These are phyloP conservation scores for Trissolcus basalis DNA, from an alignment of 1,140 invertebrate genomes.

Conservation along the genomic window DNA sequence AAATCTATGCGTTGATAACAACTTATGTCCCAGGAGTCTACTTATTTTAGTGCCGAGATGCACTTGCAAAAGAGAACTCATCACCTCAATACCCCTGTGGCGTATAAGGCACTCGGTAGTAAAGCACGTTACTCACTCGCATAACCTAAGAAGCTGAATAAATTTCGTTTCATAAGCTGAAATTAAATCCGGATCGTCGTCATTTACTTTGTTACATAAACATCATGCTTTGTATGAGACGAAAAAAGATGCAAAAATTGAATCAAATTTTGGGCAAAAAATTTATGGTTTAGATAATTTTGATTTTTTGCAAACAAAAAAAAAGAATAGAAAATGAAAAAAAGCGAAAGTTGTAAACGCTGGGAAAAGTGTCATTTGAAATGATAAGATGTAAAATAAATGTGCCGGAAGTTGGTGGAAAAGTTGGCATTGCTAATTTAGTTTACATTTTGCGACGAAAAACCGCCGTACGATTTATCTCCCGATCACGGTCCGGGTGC, in stretches of 20 bases:
- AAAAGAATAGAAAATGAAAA: too few relatives aligned
- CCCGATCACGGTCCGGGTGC: slow-evolving; percentile 17
- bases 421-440: slow-evolving; percentile 34
- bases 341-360: too few relatives aligned
- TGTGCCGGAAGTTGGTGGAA: slow-evolving; percentile 16
- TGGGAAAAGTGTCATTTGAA: too few relatives aligned
- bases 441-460: slow-evolving; percentile 34
- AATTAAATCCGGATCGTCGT: slow-evolving; percentile 3
- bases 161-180: neutral
- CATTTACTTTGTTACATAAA: too few relatives aligned
- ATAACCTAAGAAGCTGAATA: slow-evolving; percentile 19
- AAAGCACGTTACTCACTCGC: slow-evolving; percentile 26
- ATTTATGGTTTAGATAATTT: too few relatives aligned
- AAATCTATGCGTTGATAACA: slow-evolving; percentile 44
- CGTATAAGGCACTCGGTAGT: slow-evolving; percentile 11
- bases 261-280: too few relatives aligned
- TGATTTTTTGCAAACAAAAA: too few relatives aligned
- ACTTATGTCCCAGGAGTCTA: slow-evolving; percentile 34
- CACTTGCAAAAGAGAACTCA: slow-evolving; percentile 38
- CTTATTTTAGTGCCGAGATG: slow-evolving; percentile 38
- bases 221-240: too few relatives aligned
- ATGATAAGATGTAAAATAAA: slow-evolving; percentile 15
- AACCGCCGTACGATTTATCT: slow-evolving; percentile 29
- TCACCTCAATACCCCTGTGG: slow-evolving; percentile 40
- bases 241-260: too few relatives aligned